These are phyloP conservation scores for Sylvia borin DNA, from an alignment of 2,797 vertebrate genomes.

Conservation along the genomic window DNA sequence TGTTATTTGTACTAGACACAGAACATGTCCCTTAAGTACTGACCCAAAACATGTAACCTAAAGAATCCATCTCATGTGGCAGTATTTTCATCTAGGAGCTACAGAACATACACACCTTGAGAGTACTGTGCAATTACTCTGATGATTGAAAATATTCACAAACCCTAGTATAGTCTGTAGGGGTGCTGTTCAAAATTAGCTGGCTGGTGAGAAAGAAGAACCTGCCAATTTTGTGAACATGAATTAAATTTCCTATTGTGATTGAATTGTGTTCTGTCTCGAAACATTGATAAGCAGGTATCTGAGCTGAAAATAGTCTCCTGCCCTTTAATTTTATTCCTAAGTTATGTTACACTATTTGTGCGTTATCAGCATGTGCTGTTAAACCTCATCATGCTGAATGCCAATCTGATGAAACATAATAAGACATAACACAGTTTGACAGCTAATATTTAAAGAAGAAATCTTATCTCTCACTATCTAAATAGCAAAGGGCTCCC, in stretches of 20 bases:
- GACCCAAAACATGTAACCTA: constrained; percentile 23
- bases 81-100: constrained; percentile 35
- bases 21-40: constrained; percentile 1
- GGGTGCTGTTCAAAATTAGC: not conserved
- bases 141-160: not conserved
- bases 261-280: constrained; percentile 30
- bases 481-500: constrained; percentile 44
- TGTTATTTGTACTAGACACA: constrained; percentile 40
- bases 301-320: constrained; percentile 39
- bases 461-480: constrained; percentile 34
- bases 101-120: not conserved
- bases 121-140: not conserved
- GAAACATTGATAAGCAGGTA: constrained; percentile 21
- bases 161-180: not conserved
- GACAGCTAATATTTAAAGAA: constrained; percentile 60
- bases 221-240: not conserved
- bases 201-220: not conserved
- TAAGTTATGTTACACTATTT: constrained; percentile 40
- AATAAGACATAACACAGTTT: constrained; percentile 52
- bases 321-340: constrained; percentile 44
- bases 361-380: constrained; percentile 10
- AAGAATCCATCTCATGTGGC: constrained; percentile 33
- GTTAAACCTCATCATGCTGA: constrained; percentile 48
- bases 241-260: constrained; percentile 22
- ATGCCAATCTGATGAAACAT: constrained; percentile 49